Conservation (phyloP, 2,797 vertebrate genomes). For the Orientallactaga sibirica region DNA sequence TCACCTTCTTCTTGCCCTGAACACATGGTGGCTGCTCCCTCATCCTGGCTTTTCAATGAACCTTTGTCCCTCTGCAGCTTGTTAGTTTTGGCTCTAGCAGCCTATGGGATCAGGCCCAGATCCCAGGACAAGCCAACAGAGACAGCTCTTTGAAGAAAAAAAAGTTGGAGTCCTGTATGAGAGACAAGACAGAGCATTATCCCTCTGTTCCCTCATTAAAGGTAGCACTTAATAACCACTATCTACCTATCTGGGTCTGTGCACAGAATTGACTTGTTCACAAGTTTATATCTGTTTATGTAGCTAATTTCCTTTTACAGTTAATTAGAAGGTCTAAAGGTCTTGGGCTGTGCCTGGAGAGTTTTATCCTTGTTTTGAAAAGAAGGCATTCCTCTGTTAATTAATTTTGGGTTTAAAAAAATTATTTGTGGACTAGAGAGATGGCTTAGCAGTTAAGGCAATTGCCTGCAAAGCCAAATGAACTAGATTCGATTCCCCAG, state of each 20-base stretch:
- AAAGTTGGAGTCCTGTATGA: conserved; percentile 16
- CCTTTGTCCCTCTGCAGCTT: conserved; percentile 86
- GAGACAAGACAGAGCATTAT: neutral
- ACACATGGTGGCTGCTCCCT: conserved; percentile 31
- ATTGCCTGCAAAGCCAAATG: too few species aligned
- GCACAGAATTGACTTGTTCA: neutral
- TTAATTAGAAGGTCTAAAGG: neutral
- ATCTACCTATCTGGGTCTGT: neutral
- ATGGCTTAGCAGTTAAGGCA: too few species aligned
- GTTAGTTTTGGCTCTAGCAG: conserved; percentile 88
- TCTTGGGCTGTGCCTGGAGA: neutral
- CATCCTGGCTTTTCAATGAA: conserved; percentile 84
- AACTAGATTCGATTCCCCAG: too few species aligned
- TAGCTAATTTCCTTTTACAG: neutral
- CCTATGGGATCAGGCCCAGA: conserved; percentile 81
- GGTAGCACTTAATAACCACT: neutral
- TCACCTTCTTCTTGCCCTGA: conserved; percentile 63
- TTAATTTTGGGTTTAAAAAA: neutral
- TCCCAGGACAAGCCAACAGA: conserved; percentile 56
- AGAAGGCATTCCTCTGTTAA: neutral
- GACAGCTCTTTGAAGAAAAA: conserved; percentile 62
- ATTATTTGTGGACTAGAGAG: too few species aligned
- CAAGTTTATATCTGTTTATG: neutral
- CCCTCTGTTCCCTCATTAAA: neutral
- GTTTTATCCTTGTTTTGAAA: conserved; percentile 40